Evolutionary conservation across 92 coral and sea anemone genomes (phyloP).

Genomic region (Actinostola sp.): DNA sequence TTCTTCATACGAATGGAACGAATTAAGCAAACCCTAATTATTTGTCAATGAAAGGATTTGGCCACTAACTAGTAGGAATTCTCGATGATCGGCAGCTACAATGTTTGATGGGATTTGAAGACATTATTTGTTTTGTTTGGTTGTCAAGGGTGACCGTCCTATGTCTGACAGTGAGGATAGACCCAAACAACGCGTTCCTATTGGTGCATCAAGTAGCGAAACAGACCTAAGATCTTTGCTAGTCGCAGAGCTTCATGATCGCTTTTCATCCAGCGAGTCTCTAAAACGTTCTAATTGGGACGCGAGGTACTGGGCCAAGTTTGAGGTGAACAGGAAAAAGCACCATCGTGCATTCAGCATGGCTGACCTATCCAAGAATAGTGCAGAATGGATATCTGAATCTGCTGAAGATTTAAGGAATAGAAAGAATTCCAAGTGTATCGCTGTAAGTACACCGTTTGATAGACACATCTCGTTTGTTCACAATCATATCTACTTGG

Average conservation of each 20-base stretch:
- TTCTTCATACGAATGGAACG: no score
- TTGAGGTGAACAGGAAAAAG: slow-evolving; percentile 55
- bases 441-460: slow-evolving; percentile 60
- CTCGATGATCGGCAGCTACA: no score
- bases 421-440: slow-evolving; percentile 80
- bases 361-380: slow-evolving; percentile 65
- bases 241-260: slow-evolving; percentile 70
- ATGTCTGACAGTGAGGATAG: slow-evolving; percentile 65
- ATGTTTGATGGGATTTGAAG: neutral
- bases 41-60: no score
- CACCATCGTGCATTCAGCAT: slow-evolving; percentile 79
- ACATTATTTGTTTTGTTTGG: neutral
- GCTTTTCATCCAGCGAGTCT: slow-evolving; percentile 92
- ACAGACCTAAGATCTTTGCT: slow-evolving; percentile 63
- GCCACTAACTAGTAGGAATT: no score
- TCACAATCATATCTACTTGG: neutral
- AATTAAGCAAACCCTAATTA: no score
- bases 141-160: slow-evolving; percentile 36
- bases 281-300: slow-evolving; percentile 64
- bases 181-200: slow-evolving; percentile 74
- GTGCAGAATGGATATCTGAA: slow-evolving; percentile 59
- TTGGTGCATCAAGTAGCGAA: slow-evolving; percentile 87
- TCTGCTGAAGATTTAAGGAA: slow-evolving; percentile 83
- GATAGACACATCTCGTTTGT: neutral
- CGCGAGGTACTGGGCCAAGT: slow-evolving; percentile 71